Conservation (phyloP, 53 echinoderm and acorn worm species). For the Astropecten irregularis region DNA sequence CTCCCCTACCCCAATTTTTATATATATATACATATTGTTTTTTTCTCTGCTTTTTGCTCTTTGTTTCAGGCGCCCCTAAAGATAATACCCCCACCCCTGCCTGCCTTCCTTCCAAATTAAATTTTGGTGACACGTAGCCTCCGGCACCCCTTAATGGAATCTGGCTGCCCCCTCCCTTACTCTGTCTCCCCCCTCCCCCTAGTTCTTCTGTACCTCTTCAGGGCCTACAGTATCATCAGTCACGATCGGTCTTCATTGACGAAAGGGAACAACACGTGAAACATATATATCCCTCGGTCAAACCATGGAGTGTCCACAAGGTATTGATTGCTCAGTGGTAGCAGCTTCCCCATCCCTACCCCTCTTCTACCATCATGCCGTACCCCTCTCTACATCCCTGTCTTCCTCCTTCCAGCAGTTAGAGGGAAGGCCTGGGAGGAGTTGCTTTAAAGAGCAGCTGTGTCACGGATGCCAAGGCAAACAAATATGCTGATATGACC, state of each 20-base stretch:
- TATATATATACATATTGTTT: background rate
- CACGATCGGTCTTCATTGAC: conserved; percentile 5
- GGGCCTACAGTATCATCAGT: conserved; percentile 21
- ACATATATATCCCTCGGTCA: conserved; percentile 17
- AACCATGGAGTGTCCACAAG: conserved; percentile 9
- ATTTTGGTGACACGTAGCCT: background rate
- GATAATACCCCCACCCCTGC: background rate
- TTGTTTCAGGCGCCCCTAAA: background rate
- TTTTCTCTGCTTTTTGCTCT: background rate
- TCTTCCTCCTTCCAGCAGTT: background rate
- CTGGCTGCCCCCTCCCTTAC: background rate
- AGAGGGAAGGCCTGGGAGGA: background rate
- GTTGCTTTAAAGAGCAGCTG: conserved; percentile 49
- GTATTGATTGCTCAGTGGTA: conserved; percentile 24
- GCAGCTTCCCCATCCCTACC: background rate
- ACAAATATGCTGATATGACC: too few relatives aligned
- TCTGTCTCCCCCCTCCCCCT: conserved; percentile 2
- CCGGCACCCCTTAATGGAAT: background rate
- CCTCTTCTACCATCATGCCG: too few relatives aligned
- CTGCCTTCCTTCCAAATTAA: background rate
- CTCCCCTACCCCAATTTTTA: too few relatives aligned
- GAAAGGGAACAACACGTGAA: background rate
- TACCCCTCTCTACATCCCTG: background rate
- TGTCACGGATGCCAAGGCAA: background rate
- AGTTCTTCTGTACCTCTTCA: background rate